Conservation (phyloP, 2,888 invertebrate species). For the Corbicula japonica region DNA sequence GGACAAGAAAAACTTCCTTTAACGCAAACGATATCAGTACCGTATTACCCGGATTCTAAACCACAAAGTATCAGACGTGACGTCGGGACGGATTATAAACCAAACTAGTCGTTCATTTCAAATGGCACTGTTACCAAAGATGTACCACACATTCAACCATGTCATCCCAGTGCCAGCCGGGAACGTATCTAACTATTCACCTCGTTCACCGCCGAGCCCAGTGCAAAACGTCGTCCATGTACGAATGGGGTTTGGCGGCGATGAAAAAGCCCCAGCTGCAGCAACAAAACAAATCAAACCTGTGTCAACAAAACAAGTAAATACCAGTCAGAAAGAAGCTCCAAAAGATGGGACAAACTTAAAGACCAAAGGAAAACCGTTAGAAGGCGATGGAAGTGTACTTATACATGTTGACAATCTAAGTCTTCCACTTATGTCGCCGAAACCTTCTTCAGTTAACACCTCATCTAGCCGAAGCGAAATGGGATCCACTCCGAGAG, state of each 20-base stretch:
- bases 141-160: neutral
- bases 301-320: too few relatives aligned
- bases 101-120: conserved; percentile 4
- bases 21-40: neutral
- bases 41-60: conserved; percentile 1
- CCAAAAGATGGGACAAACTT: neutral
- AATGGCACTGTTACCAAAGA: conserved; percentile 4
- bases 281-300: neutral
- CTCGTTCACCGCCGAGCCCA: neutral
- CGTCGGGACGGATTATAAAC: neutral
- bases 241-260: neutral
- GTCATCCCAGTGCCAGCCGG: neutral
- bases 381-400: neutral
- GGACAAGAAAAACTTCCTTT: conserved; percentile 4
- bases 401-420: conserved; percentile 29
- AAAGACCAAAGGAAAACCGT: conserved; percentile 1
- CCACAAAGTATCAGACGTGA: neutral
- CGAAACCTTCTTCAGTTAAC: neutral
- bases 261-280: neutral
- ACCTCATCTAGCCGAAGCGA: conserved; percentile 12
- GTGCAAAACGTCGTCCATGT: neutral
- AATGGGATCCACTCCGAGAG: conserved; percentile 18
- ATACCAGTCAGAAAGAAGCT: neutral
- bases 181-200: neutral
- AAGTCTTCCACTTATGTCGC: conserved; percentile 3